Percentiles rank a stretch among this genome's conserved stretches.
phyloP scores from a whole-genome alignment of 2,113 vertebrate species.

The Paradisaea rubra region DNA sequence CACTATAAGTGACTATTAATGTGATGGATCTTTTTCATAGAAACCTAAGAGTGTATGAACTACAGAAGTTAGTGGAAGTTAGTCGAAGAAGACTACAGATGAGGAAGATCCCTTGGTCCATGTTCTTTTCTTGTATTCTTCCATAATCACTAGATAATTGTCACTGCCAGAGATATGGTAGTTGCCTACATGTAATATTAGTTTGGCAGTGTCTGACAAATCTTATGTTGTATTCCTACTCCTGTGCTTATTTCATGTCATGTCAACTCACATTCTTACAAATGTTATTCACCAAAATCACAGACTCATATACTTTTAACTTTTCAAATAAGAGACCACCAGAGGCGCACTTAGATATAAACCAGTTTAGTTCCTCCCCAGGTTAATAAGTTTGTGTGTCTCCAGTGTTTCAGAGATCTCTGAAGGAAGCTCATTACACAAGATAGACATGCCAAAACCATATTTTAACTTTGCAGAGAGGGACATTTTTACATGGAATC shows the following conservation, averaged over 20 bases:
- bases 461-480: not conserved
- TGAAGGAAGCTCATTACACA: not conserved
- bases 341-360: not conserved
- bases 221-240: not conserved
- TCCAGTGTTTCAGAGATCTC: not conserved
- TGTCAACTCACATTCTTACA: not conserved
- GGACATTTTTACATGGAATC: not conserved
- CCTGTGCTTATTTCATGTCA: not conserved
- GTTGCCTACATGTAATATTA: not conserved
- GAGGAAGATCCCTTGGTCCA: not conserved
- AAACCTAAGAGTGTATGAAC: not conserved
- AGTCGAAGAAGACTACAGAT: fast-evolving
- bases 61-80: not conserved
- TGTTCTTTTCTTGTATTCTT: not conserved
- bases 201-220: not conserved
- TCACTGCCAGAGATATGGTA: not conserved
- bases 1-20: not conserved
- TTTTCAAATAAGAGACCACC: not conserved
- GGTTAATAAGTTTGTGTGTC: not conserved
- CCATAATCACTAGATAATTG: not conserved
- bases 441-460: fast-evolving
- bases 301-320: not conserved
- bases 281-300: not conserved
- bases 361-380: not conserved
- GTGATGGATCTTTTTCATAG: fast-evolving